These are phyloP conservation scores for Leucophenga montana DNA, from an alignment of 2,888 invertebrate species.

Conservation along the genomic window DNA sequence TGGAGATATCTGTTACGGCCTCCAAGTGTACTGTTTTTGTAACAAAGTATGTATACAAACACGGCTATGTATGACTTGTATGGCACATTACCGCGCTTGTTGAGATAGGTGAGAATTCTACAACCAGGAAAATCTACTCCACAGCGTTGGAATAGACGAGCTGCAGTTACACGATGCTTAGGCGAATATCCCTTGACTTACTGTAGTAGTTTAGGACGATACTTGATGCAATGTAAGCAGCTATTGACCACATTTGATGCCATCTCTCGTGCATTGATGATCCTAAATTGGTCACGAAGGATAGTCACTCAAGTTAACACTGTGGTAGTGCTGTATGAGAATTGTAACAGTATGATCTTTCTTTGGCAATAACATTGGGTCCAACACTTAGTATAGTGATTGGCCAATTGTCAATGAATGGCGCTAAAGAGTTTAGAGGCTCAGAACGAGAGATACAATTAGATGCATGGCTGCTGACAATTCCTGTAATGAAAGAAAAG, in stretches of 20 bases:
- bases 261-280: background rate
- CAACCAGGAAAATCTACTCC: constrained; percentile 36
- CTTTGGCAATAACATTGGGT: too few relatives aligned
- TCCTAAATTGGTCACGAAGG: background rate
- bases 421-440: too few relatives aligned
- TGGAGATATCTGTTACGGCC: constrained; percentile 23
- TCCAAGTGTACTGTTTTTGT: constrained; percentile 30
- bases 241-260: background rate
- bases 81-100: constrained; percentile 26
- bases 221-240: constrained; percentile 4
- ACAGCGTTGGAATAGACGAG: constrained; percentile 32
- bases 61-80: background rate
- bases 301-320: background rate
- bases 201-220: constrained; percentile 2
- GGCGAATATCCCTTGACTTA: constrained; percentile 11
- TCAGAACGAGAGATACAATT: too few relatives aligned
- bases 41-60: background rate
- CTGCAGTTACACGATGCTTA: background rate
- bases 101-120: constrained; percentile 27
- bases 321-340: background rate
- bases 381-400: too few relatives aligned
- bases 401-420: too few relatives aligned
- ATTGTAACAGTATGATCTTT: background rate
- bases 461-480: too few relatives aligned
- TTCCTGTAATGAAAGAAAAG: too few relatives aligned